These are phyloP conservation scores for Sapayoa aenigma DNA, from an alignment of 2,113 vertebrate species.

Conservation along the genomic window DNA sequence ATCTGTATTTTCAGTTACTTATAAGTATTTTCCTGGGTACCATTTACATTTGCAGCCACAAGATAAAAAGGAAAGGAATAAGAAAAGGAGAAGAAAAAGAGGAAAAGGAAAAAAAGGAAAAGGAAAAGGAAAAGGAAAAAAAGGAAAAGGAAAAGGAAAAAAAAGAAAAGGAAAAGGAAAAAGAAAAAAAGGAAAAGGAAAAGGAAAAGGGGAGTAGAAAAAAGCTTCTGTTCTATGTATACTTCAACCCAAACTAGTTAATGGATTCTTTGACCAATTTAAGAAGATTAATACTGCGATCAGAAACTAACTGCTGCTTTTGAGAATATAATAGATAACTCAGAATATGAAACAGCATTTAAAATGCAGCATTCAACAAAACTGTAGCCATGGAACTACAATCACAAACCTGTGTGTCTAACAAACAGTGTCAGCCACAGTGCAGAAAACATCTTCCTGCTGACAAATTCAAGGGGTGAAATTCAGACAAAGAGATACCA, in stretches of 20 bases:
- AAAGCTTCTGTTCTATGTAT: rapidly evolving
- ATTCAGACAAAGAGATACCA: not conserved
- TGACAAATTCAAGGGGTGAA: not conserved
- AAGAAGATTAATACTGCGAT: not conserved
- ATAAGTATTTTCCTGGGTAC: not conserved
- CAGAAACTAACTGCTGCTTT: not conserved
- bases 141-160: too few species aligned
- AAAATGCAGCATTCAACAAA: not conserved
- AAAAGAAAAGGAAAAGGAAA: not conserved
- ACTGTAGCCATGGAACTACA: not conserved
- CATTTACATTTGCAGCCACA: not conserved
- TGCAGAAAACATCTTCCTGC: not conserved
- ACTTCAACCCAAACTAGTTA: not conserved
- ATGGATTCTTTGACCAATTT: not conserved
- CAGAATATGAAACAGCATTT: not conserved
- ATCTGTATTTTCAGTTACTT: not conserved
- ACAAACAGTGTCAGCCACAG: not conserved
- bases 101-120: not conserved
- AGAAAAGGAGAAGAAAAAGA: too few species aligned
- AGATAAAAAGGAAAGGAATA: too few species aligned
- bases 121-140: not conserved
- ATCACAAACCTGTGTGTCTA: not conserved
- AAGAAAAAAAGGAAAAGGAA: not conserved
- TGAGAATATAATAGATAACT: not conserved
- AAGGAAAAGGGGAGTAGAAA: not conserved